phyloP scores from a whole-genome alignment of 2,797 vertebrate species.

The Perodicticus potto region DNA sequence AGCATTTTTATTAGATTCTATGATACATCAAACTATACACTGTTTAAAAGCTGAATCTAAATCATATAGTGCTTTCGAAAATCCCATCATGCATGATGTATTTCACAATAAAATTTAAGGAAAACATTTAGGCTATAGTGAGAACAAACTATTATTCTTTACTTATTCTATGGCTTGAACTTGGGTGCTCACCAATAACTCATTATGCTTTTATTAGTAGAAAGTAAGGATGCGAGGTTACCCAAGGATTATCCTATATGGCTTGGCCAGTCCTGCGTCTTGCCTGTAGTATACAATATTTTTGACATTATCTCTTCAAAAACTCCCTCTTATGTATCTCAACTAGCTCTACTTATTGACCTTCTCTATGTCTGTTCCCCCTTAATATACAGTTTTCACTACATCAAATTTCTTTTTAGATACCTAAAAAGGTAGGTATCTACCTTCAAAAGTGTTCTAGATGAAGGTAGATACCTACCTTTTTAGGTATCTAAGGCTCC shows the following conservation, averaged over 20 bases:
- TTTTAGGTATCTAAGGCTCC: not conserved
- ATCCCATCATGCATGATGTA: conserved; percentile 72
- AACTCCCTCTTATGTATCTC: not conserved
- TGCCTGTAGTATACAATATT: not conserved
- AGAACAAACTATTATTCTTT: conserved; percentile 73
- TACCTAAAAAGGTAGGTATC: too few species aligned
- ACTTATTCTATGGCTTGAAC: conserved; percentile 61
- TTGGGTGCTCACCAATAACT: conserved; percentile 60
- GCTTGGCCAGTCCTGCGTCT: not conserved
- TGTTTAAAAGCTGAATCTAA: conserved; percentile 77
- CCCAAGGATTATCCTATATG: not conserved
- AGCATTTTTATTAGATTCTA: conserved; percentile 78
- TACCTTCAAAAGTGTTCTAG: too few species aligned
- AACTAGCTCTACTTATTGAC: not conserved
- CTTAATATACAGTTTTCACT: not conserved
- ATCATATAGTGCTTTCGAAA: conserved; percentile 73
- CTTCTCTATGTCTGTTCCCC: not conserved
- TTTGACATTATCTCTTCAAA: not conserved
- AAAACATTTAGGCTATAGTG: conserved; percentile 71
- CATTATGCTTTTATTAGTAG: conserved; percentile 56
- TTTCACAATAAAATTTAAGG: conserved; percentile 82
- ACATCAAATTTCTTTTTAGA: too few species aligned
- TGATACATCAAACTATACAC: conserved; percentile 73
- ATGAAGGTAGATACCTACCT: too few species aligned
- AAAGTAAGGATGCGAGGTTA: conserved; percentile 23